Percentiles rank a stretch among this genome's conserved stretches.
These are phyloP conservation scores for Polia nebulosa DNA, from an alignment of 2,888 invertebrate species.

Conservation along the genomic window DNA sequence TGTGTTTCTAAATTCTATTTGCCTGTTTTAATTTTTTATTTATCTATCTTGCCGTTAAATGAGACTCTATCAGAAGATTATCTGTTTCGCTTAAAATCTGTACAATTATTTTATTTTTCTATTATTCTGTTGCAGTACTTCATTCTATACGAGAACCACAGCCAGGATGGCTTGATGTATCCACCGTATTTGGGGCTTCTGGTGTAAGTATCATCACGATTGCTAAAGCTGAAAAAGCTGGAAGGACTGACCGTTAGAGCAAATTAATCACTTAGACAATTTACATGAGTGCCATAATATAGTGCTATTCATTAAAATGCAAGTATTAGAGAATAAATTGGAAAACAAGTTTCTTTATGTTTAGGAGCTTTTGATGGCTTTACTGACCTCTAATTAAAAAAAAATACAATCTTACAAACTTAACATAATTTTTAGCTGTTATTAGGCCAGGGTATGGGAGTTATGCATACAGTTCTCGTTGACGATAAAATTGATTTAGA, in stretches of 20 bases:
- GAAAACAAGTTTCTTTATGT: too few relatives aligned
- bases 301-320: too few relatives aligned
- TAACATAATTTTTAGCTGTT: conserved; percentile 44
- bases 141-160: conserved; percentile 15
- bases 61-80: background rate
- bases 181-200: conserved; percentile 10
- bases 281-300: too few relatives aligned
- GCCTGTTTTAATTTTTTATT: background rate
- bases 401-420: too few relatives aligned
- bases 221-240: background rate
- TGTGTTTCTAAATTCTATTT: too few relatives aligned
- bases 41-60: background rate
- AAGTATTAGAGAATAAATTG: too few relatives aligned
- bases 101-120: background rate
- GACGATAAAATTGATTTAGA: background rate
- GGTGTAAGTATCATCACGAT: conserved; percentile 19
- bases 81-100: background rate
- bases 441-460: conserved; percentile 37
- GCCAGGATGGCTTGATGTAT: conserved; percentile 32
- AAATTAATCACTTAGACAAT: too few relatives aligned
- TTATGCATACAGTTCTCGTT: conserved; percentile 29
- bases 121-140: conserved; percentile 19
- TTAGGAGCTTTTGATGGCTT: too few relatives aligned
- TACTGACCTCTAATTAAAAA: too few relatives aligned
- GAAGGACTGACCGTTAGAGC: too few relatives aligned